Base-by-base conservation (phyloP, 2,113 vertebrate genomes). In the Tichodroma muraria region DNA sequence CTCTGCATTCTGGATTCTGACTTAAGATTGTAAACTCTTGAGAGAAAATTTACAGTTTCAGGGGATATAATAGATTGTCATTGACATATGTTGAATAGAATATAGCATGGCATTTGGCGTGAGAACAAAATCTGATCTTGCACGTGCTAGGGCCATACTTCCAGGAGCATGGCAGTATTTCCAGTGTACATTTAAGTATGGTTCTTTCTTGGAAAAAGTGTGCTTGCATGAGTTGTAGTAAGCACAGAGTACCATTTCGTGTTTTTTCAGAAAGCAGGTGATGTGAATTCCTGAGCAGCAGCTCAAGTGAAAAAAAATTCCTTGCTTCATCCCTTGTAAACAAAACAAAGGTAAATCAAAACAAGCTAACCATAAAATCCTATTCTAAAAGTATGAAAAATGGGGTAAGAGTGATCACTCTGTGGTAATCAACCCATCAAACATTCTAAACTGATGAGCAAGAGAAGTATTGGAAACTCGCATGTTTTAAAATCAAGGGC, bases 181-280 rank as follows among this genome's bases (percentile, higher is more conserved):
- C 52, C n/a, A 60, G 3, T 0, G 2, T 86, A 28, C 15, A 6
- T 65, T 8, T 20, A 21, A 6, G 5, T 37, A 8, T 13, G 13
- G 17, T 17, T 15, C 3, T 66, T 44, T 49, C 73, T 50, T 64
- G 33, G 38, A 64, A n/a, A 35, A 60, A 31, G 19, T 22, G 10
- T 63, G 15, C 8, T 89, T 91, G 47, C 10, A 5, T 42, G 18
- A 54, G 23, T 56, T 68, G 33, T 54, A 25, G 15, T 60, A 72
- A 72, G n/a, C 30, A 33, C 15, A 44, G 77, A 60, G 25, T 31
- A 77, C 13, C 18, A 30, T 23, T 60, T 77, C 8, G 15, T 22
- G 6, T 50, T 38, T 69, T 61, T 66, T 66, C 66, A 75, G 47
- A 65, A 65, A 70, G 35, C 31, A 30, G 37, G 6, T 78, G 35